A percentile compares a stretch with the other conserved stretches of the same genome.
Conservation (phyloP, 2,797 vertebrate species). For the Gallinago stenura region DNA sequence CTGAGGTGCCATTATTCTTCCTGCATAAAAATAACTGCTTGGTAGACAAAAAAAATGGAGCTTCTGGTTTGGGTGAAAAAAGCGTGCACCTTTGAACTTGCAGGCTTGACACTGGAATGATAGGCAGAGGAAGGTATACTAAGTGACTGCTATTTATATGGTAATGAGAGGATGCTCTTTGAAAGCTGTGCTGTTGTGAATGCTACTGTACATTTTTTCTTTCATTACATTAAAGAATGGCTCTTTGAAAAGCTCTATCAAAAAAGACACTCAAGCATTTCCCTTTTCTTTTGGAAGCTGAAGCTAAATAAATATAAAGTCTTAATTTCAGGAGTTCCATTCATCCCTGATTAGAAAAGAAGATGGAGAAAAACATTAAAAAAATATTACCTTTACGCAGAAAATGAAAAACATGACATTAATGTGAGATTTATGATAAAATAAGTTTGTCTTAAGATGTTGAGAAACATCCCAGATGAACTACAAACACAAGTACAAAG, state of each 20-base stretch:
- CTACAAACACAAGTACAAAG: background rate
- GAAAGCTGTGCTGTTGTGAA: conserved; percentile 48
- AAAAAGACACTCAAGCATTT: background rate
- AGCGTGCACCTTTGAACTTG: conserved; percentile 18
- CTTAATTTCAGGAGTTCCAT: conserved; percentile 23
- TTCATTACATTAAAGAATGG: conserved; percentile 38
- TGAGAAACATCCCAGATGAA: background rate
- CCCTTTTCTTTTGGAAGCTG: conserved; percentile 30
- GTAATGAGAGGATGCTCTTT: conserved; percentile 22
- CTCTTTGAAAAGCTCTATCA: background rate
- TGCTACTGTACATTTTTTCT: conserved; percentile 31
- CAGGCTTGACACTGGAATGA: conserved; percentile 27
- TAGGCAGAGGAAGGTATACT: conserved; percentile 2
- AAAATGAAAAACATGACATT: background rate
- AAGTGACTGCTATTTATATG: conserved; percentile 45
- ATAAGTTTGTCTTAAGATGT: background rate
- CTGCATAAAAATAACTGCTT: background rate
- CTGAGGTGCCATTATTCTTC: background rate
- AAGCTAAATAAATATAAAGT: conserved; percentile 13
- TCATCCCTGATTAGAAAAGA: background rate
- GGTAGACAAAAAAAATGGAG: background rate
- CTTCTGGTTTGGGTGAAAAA: background rate
- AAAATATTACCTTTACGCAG: background rate
- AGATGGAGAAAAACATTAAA: background rate
- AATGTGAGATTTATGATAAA: background rate